Evolutionary conservation across 2,888 invertebrate genomes (phyloP).

Genomic region (Luffia ferchaultella): DNA sequence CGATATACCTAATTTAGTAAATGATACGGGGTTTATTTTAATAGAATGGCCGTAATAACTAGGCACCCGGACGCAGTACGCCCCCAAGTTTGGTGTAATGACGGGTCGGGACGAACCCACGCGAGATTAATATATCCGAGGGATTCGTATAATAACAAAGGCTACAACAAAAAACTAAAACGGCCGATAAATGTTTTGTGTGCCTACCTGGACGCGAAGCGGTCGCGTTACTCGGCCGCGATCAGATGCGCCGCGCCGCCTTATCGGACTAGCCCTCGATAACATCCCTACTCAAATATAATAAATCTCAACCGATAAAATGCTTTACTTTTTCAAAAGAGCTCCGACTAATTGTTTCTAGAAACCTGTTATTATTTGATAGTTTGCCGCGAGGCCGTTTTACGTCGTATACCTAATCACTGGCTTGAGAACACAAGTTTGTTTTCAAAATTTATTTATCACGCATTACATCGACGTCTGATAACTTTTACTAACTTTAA

Average conservation of each 20-base stretch:
- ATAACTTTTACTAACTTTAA: no score
- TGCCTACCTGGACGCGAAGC: slow-evolving; percentile 33
- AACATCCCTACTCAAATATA: slow-evolving; percentile 54
- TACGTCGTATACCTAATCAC: slow-evolving; percentile 18
- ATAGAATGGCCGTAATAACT: slow-evolving; percentile 60
- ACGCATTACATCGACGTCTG: slow-evolving; percentile 5
- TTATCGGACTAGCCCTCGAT: slow-evolving; percentile 26
- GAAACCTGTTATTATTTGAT: slow-evolving; percentile 41
- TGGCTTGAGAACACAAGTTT: slow-evolving; percentile 25
- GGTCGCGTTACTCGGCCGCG: slow-evolving; percentile 17
- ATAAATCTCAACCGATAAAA: slow-evolving; percentile 59
- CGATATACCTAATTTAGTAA: slow-evolving; percentile 60
- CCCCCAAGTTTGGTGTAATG: slow-evolving; percentile 61
- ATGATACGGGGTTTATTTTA: slow-evolving; percentile 58
- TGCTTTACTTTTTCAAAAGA: slow-evolving; percentile 43
- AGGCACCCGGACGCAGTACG: slow-evolving; percentile 58
- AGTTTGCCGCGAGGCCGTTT: neutral
- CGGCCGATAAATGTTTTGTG: slow-evolving; percentile 44
- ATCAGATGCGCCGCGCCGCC: neutral
- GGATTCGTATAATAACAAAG: slow-evolving; percentile 56
- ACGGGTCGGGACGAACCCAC: slow-evolving; percentile 52
- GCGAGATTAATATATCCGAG: slow-evolving; percentile 61
- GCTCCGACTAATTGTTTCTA: slow-evolving; percentile 50
- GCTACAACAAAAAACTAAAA: slow-evolving; percentile 56
- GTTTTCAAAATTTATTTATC: slow-evolving; percentile 17